These are phyloP conservation scores for Engystomops pustulosus DNA, from an alignment of 2,113 vertebrate genomes.

Conservation along the genomic window DNA sequence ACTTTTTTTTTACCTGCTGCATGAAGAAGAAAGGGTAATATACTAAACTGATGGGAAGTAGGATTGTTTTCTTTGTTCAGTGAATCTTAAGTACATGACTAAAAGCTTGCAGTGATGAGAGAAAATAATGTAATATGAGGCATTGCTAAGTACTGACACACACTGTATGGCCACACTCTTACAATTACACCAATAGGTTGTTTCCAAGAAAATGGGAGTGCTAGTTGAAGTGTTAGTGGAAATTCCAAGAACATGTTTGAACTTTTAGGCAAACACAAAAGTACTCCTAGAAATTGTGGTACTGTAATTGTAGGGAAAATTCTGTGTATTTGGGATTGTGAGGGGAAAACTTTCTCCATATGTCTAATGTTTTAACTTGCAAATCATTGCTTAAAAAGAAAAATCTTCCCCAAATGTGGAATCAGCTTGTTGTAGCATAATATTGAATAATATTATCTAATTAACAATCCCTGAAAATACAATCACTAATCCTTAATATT, in stretches of 20 bases:
- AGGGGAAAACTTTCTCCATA: background rate
- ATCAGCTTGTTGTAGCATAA: background rate
- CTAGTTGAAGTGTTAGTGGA: conserved; percentile 21
- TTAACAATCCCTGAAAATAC: no score
- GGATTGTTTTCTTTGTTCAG: background rate
- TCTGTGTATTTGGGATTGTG: background rate
- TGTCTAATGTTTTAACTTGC: background rate
- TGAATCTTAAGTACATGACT: background rate
- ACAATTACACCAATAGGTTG: conserved; percentile 62
- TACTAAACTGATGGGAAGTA: no score
- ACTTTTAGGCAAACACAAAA: conserved; percentile 14
- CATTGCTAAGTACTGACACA: conserved; percentile 61
- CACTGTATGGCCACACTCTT: conserved; percentile 44
- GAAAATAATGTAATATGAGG: conserved; percentile 7
- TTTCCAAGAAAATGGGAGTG: conserved; percentile 43
- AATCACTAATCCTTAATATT: no score
- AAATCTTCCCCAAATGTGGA: background rate
- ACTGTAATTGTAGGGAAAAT: background rate
- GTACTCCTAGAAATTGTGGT: background rate
- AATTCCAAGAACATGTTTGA: conserved; percentile 15
- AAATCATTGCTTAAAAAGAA: background rate
- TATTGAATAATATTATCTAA: no score
- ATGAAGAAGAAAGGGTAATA: no score
- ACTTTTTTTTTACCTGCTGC: no score
- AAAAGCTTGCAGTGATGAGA: background rate